Evolutionary conservation across 2,797 vertebrate genomes (phyloP).

Genomic region (Myotis daubentonii): DNA sequence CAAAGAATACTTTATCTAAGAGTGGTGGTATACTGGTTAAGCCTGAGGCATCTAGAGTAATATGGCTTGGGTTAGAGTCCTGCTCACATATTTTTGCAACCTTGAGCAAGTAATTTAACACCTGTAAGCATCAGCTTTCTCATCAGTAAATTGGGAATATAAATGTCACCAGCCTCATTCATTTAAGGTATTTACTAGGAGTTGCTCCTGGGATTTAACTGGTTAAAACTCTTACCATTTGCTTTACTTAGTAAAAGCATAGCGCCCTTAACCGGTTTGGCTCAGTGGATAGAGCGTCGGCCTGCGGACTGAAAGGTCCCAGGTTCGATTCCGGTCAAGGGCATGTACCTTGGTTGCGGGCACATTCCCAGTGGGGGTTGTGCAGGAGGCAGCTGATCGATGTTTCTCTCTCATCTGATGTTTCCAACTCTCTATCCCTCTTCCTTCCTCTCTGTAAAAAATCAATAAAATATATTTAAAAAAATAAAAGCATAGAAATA

Average conservation of each 20-base stretch:
- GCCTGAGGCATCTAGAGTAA: fast-evolving
- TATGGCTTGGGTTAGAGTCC: neutral
- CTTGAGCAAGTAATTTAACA: neutral
- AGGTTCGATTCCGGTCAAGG: too few species aligned
- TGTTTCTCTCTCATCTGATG: too few species aligned
- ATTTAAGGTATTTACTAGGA: neutral
- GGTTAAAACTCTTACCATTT: neutral
- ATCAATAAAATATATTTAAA: too few species aligned
- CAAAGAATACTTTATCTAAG: neutral
- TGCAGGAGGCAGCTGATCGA: too few species aligned
- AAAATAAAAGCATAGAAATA: neutral
- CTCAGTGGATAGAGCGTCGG: too few species aligned
- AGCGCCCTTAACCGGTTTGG: too few species aligned
- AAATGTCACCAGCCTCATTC: neutral
- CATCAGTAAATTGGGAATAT: neutral
- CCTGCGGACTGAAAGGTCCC: too few species aligned
- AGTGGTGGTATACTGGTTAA: neutral
- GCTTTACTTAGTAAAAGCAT: neutral
- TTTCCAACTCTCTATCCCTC: too few species aligned
- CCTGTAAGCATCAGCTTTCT: neutral
- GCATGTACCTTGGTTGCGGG: too few species aligned
- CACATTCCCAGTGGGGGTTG: too few species aligned
- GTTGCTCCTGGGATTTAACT: neutral
- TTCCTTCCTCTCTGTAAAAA: too few species aligned
- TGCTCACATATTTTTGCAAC: neutral